Percentiles rank a stretch among this genome's conserved stretches.
Conservation (phyloP, 2,113 vertebrate species). For the Mobula birostris region DNA sequence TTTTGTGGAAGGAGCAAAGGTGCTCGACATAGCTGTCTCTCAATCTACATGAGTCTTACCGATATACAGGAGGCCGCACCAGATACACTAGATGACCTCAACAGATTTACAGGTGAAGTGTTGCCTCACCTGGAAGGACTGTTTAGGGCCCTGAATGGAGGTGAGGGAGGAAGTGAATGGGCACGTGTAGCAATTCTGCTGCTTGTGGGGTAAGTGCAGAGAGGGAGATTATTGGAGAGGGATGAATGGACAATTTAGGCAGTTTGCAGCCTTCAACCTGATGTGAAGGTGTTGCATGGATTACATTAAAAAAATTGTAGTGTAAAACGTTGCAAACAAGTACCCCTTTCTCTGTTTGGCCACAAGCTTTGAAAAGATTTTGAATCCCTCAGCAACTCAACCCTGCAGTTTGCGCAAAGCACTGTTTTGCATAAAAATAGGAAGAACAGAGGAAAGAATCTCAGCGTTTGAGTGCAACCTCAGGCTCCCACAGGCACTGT, state of each 20-base stretch:
- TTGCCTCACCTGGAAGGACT: too few relatives aligned
- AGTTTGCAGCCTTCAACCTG: neutral
- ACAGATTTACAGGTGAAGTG: too few relatives aligned
- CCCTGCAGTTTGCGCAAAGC: neutral
- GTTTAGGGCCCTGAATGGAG: too few relatives aligned
- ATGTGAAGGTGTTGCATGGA: neutral
- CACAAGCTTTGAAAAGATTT: neutral
- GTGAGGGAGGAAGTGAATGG: too few relatives aligned
- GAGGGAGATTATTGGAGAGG: too few relatives aligned
- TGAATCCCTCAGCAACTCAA: neutral
- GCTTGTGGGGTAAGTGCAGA: too few relatives aligned
- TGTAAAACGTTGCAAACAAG: neutral
- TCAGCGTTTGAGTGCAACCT: neutral
- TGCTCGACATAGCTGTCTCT: too few relatives aligned
- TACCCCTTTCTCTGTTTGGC: neutral
- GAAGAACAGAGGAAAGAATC: neutral
- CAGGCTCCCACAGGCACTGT: neutral
- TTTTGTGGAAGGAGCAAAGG: too few relatives aligned
- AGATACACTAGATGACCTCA: too few relatives aligned
- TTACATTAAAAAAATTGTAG: neutral
- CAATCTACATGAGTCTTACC: too few relatives aligned
- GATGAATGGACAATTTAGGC: neutral
- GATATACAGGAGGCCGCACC: too few relatives aligned
- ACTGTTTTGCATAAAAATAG: neutral
- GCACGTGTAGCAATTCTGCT: too few relatives aligned